phyloP scores from a whole-genome alignment of 2,888 invertebrate genomes.

The Timema cristinae region DNA sequence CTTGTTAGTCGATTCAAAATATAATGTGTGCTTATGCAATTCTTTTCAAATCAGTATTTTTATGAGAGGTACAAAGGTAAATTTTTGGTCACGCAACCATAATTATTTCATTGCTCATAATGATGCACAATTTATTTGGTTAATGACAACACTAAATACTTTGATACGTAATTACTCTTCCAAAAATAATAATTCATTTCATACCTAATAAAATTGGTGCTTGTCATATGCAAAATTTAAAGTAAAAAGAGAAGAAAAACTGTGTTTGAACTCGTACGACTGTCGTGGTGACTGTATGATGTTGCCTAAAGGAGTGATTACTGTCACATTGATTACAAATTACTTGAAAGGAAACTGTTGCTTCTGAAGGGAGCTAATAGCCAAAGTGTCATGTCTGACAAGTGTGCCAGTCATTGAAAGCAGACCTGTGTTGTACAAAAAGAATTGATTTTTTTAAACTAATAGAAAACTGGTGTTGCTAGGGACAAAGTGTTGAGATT shows the following conservation, averaged over 20 bases:
- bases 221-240: no score
- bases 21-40: not conserved
- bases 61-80: slow-evolving; percentile 10
- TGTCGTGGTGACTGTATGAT: no score
- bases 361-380: slow-evolving; percentile 7
- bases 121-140: slow-evolving; percentile 29
- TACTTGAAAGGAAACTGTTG: not conserved
- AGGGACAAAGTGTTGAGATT: no score
- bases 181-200: slow-evolving; percentile 24
- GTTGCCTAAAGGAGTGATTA: no score
- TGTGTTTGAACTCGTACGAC: no score
- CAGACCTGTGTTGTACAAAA: slow-evolving; percentile 13
- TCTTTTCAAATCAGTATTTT: slow-evolving; percentile 23
- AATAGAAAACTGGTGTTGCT: no score
- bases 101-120: slow-evolving; percentile 30
- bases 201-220: slow-evolving; percentile 7
- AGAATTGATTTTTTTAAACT: not conserved
- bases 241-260: no score
- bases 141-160: slow-evolving; percentile 30
- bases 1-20: slow-evolving; percentile 11
- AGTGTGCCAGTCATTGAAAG: not conserved
- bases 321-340: no score
- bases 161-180: slow-evolving; percentile 29
- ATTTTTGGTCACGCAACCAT: slow-evolving; percentile 18
- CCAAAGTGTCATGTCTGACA: slow-evolving; percentile 10